Evolutionary conservation across 2,797 vertebrate species (phyloP).

Genomic region (Syngnathus rostellatus): DNA sequence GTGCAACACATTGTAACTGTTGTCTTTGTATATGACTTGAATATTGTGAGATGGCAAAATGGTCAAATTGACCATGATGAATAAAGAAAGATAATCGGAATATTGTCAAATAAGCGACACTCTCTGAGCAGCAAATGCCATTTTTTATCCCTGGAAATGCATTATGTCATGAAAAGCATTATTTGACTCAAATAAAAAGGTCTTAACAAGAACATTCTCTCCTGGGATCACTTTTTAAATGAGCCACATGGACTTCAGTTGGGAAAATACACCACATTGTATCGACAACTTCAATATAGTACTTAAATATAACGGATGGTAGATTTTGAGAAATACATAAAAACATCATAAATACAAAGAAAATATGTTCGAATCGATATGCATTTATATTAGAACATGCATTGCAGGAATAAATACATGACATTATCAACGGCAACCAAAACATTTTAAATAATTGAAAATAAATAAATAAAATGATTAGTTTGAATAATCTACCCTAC

Average conservation of each 20-base stretch:
- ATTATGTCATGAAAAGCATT: constrained; percentile 70
- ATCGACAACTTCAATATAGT: not conserved
- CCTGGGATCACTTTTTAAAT: constrained; percentile 13
- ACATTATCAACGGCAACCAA: not conserved
- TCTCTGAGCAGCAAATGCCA: constrained; percentile 51
- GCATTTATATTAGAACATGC: not conserved
- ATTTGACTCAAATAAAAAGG: constrained; percentile 71
- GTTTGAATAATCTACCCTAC: no score
- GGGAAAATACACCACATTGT: not conserved
- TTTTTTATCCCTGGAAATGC: constrained; percentile 61
- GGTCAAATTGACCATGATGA: constrained; percentile 65
- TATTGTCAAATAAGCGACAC: constrained; percentile 53
- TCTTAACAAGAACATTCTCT: constrained; percentile 53
- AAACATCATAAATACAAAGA: not conserved
- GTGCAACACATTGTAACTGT: constrained; percentile 63
- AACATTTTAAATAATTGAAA: no score
- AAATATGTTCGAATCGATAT: not conserved
- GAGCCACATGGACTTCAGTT: not conserved
- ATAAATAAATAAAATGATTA: no score
- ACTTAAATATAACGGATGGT: no score
- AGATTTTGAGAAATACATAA: not conserved
- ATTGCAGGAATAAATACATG: not conserved
- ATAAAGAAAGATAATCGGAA: constrained; percentile 52
- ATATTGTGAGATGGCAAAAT: constrained; percentile 66
- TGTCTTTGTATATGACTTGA: constrained; percentile 70